These are phyloP conservation scores for Dasyornis broadbenti DNA, from an alignment of 2,113 vertebrate species.

Conservation along the genomic window DNA sequence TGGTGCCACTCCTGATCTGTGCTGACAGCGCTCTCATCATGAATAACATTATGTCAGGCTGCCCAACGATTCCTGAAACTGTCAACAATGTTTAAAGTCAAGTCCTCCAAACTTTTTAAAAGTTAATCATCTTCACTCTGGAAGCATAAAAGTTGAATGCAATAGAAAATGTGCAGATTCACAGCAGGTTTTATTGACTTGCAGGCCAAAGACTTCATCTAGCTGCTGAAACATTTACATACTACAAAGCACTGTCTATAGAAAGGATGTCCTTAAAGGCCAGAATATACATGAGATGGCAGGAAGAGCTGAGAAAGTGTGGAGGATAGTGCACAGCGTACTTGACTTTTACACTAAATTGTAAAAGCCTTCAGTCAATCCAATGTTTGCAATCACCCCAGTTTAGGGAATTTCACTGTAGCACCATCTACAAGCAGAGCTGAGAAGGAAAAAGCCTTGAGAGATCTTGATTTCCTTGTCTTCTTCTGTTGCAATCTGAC, in stretches of 20 bases:
- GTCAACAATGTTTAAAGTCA: slow-evolving; percentile 66
- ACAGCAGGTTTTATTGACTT: slow-evolving; percentile 43
- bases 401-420: not conserved
- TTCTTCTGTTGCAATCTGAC: not conserved
- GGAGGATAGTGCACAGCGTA: not conserved
- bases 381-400: not conserved
- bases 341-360: not conserved
- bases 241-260: slow-evolving; percentile 16
- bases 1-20: slow-evolving; percentile 39
- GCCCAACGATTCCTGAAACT: slow-evolving; percentile 59
- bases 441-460: not conserved
- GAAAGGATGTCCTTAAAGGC: slow-evolving; percentile 21
- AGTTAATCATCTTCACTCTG: slow-evolving; percentile 67
- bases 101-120: slow-evolving; percentile 65
- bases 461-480: not conserved
- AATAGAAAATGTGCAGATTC: slow-evolving; percentile 46
- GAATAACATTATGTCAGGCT: slow-evolving; percentile 64
- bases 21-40: slow-evolving; percentile 56
- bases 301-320: not conserved
- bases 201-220: slow-evolving; percentile 24
- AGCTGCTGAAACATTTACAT: slow-evolving; percentile 55
- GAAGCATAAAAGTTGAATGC: slow-evolving; percentile 65
- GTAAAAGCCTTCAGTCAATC: not conserved
- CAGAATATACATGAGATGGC: slow-evolving; percentile 11
- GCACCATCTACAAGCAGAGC: not conserved